These are phyloP conservation scores for Thinocorus orbignyianus DNA, from an alignment of 2,113 vertebrate genomes.

Conservation along the genomic window DNA sequence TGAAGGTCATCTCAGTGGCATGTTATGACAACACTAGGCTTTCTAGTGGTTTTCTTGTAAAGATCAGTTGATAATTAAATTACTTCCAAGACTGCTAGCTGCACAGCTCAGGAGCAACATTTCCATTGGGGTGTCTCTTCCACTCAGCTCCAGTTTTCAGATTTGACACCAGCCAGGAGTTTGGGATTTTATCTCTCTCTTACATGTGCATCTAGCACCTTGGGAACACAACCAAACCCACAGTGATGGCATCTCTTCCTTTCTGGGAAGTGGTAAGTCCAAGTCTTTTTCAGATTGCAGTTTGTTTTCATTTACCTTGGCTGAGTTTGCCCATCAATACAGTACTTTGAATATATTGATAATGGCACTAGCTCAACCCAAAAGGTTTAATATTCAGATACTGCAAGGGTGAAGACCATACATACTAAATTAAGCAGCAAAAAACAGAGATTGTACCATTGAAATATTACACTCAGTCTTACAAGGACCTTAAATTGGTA, in stretches of 20 bases:
- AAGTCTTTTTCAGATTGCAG: background rate
- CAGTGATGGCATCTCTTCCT: background rate
- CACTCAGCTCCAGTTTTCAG: background rate
- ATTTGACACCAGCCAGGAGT: background rate
- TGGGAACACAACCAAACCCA: background rate
- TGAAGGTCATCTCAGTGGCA: background rate
- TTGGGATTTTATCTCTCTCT: background rate
- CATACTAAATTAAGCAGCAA: background rate
- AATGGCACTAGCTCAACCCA: background rate
- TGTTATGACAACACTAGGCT: rapidly evolving
- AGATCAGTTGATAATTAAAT: background rate
- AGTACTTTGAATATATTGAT: background rate
- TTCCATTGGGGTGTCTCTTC: background rate
- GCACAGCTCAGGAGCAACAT: background rate
- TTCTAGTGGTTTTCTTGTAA: background rate
- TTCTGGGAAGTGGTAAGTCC: background rate
- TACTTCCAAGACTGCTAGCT: background rate
- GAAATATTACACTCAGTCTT: background rate
- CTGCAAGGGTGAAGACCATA: background rate
- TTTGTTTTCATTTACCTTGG: background rate
- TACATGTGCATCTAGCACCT: background rate
- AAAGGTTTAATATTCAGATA: background rate
- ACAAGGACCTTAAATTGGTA: background rate
- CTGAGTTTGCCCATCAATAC: background rate
- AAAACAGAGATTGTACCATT: background rate